These are phyloP conservation scores for Willowsia nigromaculata DNA, from an alignment of 2,888 invertebrate genomes.

Conservation along the genomic window DNA sequence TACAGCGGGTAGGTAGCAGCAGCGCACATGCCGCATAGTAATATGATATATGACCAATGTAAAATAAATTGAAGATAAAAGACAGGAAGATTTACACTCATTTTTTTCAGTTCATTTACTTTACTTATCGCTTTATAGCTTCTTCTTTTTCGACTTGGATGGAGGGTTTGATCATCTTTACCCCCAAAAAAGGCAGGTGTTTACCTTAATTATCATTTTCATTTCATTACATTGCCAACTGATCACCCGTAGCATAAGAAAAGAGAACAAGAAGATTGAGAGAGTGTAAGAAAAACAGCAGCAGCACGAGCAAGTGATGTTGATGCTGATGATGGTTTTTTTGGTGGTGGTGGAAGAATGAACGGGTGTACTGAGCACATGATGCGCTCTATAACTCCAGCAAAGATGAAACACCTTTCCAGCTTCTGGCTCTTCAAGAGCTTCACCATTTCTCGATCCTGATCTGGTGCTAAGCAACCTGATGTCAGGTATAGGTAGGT, in stretches of 20 bases:
- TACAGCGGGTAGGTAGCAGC: background rate
- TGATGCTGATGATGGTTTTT: background rate
- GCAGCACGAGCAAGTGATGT: background rate
- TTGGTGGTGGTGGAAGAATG: background rate
- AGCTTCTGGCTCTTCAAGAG: constrained; percentile 25
- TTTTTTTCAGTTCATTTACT: background rate
- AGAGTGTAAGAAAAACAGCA: background rate
- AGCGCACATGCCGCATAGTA: constrained; percentile 40
- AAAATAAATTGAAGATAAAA: constrained; percentile 13
- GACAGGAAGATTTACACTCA: constrained; percentile 46
- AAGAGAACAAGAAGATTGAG: constrained; percentile 17
- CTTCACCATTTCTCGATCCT: background rate
- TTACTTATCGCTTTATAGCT: background rate
- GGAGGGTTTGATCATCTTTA: constrained; percentile 33
- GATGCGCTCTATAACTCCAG: background rate
- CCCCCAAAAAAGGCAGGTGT: constrained; percentile 63
- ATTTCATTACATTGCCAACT: constrained; percentile 48
- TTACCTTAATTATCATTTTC: constrained; percentile 68
- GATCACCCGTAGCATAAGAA: constrained; percentile 46
- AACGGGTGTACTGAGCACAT: background rate
- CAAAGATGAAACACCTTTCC: constrained; percentile 46
- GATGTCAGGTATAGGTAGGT: too few species aligned
- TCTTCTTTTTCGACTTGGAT: constrained; percentile 7
- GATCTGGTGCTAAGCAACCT: too few species aligned
- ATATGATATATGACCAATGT: background rate